Conservation (phyloP, 1,140 invertebrate species). For the Calliphora vicina region DNA sequence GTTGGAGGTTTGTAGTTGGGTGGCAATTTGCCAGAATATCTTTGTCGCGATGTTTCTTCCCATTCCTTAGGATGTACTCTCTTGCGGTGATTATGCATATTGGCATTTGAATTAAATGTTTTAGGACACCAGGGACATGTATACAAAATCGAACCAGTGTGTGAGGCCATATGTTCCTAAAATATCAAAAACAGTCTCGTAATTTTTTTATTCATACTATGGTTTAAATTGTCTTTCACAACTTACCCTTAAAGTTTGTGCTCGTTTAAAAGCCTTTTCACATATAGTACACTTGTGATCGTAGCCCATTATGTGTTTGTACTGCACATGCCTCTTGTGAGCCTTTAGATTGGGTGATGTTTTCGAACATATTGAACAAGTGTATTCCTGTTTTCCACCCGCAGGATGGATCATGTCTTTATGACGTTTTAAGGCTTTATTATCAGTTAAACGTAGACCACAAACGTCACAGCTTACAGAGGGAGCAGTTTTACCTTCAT, state of each 20-base stretch:
- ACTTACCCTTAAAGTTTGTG: constrained; percentile 47
- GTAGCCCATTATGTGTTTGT: constrained; percentile 51
- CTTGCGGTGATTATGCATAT: constrained; percentile 60
- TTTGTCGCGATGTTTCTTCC: constrained; percentile 46
- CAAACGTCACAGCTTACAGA: constrained; percentile 50
- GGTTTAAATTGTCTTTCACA: not conserved
- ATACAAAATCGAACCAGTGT: constrained; percentile 54
- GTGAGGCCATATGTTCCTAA: constrained; percentile 59
- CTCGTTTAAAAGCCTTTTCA: constrained; percentile 55
- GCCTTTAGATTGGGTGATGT: constrained; percentile 52
- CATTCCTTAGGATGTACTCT: constrained; percentile 57
- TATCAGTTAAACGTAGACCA: constrained; percentile 49
- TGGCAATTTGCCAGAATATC: constrained; percentile 19
- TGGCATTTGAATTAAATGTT: constrained; percentile 58
- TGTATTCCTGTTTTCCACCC: constrained; percentile 50
- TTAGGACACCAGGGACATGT: constrained; percentile 57
- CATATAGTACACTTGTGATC: constrained; percentile 53
- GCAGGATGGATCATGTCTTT: constrained; percentile 57
- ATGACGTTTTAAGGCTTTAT: constrained; percentile 53
- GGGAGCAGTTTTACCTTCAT: constrained; percentile 40
- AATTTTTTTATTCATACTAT: not conserved
- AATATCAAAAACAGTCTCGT: constrained; percentile 7
- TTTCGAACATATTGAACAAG: constrained; percentile 52
- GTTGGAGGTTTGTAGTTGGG: not conserved
- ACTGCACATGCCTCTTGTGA: constrained; percentile 53